Percentiles rank a stretch among this genome's conserved stretches.
Evolutionary conservation across 2,797 vertebrate species (phyloP).

Genomic region (Austrolebias charrua): DNA sequence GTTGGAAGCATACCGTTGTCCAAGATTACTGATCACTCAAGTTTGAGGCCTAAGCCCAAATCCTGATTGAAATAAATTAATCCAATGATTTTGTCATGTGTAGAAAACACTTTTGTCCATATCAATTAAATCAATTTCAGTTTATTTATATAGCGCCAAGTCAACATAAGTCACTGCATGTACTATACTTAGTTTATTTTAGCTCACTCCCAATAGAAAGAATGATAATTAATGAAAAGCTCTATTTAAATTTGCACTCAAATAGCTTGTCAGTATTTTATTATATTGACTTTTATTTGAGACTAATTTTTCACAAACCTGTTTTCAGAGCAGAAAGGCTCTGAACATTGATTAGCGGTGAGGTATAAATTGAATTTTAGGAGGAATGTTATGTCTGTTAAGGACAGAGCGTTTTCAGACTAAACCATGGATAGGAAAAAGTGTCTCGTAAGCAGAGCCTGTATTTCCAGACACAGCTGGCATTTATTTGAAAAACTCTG

Average conservation of each 20-base stretch:
- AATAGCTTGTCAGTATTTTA: conserved; percentile 30
- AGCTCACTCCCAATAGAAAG: not conserved
- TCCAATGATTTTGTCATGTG: no score
- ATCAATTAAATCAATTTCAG: no score
- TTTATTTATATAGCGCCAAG: no score
- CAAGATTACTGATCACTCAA: no score
- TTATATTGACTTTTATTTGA: conserved; percentile 25
- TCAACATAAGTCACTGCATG: no score
- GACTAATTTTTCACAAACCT: conserved; percentile 17
- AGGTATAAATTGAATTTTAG: conserved; percentile 26
- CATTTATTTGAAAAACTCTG: conserved; percentile 45
- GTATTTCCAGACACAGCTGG: conserved; percentile 49
- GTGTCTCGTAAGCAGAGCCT: conserved; percentile 36
- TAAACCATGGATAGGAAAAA: conserved; percentile 33
- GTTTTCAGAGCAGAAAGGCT: conserved; percentile 42
- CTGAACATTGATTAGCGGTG: conserved; percentile 31
- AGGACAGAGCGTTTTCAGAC: conserved; percentile 24
- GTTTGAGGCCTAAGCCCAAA: no score
- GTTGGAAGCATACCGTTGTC: no score
- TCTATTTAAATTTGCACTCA: conserved; percentile 14
- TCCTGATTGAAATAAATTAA: no score
- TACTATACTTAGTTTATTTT: not conserved
- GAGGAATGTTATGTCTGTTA: conserved; percentile 36
- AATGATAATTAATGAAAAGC: conserved; percentile 8
- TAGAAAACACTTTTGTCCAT: no score